A percentile compares a stretch with the other conserved stretches of the same genome.
Conservation (phyloP, 2,113 vertebrate species). For the Chloropsis hardwickii region DNA sequence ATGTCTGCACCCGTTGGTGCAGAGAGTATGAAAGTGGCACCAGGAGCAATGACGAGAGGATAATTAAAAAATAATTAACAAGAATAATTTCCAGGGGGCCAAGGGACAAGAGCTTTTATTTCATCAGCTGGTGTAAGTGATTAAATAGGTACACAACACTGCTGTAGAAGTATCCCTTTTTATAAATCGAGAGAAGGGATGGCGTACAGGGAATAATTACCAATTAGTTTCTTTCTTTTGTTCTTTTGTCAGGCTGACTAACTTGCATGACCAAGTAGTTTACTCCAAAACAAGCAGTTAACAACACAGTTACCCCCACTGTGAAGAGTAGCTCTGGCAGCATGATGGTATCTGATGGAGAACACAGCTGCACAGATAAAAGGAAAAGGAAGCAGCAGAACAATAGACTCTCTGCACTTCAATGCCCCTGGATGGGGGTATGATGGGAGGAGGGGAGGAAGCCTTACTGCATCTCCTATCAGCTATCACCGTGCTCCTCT, state of each 20-base stretch:
- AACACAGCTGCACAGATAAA: conserved; percentile 21
- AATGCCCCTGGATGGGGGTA: background rate
- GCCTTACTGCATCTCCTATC: background rate
- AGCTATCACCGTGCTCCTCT: background rate
- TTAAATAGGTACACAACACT: conserved; percentile 38
- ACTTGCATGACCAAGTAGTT: background rate
- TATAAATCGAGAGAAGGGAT: background rate
- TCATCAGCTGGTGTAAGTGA: conserved; percentile 56
- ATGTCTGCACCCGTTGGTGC: conserved; percentile 33
- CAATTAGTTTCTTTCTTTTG: conserved; percentile 40
- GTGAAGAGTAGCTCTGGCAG: background rate
- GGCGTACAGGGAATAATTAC: background rate
- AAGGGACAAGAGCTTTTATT: conserved; percentile 64
- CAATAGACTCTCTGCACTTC: background rate
- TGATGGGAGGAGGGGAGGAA: background rate
- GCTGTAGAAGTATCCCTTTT: background rate
- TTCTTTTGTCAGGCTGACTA: conserved; percentile 30
- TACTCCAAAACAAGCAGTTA: conserved; percentile 29
- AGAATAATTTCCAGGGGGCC: conserved; percentile 69
- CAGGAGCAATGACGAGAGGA: conserved; percentile 56
- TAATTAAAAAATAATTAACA: conserved; percentile 78
- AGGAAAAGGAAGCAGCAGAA: background rate
- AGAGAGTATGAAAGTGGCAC: conserved; percentile 59
- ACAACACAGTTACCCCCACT: conserved; percentile 3
- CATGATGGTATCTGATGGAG: background rate